These are phyloP conservation scores for Diplolepis rosae DNA, from an alignment of 2,888 invertebrate species.

Conservation along the genomic window DNA sequence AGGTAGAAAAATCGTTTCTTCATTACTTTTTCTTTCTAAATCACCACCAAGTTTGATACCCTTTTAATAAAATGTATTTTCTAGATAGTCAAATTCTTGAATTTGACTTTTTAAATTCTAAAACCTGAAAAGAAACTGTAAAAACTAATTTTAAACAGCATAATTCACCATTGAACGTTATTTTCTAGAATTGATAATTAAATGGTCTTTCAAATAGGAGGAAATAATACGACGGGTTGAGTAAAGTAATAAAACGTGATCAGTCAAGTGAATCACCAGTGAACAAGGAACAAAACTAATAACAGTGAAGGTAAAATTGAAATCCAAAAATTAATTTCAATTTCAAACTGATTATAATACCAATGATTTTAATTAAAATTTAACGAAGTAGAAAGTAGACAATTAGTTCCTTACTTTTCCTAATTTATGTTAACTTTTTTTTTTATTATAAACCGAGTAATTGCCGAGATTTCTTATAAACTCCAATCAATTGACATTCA, in stretches of 20 bases:
- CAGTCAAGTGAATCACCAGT: background rate
- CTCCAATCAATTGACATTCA: too few relatives aligned
- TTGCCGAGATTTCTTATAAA: background rate
- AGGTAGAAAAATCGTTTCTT: too few relatives aligned
- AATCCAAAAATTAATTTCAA: background rate
- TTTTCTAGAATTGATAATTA: background rate
- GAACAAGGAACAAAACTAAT: conserved; percentile 1
- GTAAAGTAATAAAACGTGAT: conserved; percentile 6
- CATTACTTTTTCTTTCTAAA: too few relatives aligned
- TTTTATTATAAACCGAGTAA: background rate
- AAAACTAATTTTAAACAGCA: too few relatives aligned
- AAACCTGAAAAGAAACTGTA: too few relatives aligned
- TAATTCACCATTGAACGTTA: background rate
- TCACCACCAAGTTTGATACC: too few relatives aligned
- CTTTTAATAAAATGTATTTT: too few relatives aligned
- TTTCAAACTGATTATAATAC: background rate
- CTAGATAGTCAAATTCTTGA: too few relatives aligned
- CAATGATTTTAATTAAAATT: background rate
- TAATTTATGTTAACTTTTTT: background rate
- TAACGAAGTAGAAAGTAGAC: background rate
- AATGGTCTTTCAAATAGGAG: background rate
- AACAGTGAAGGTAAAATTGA: background rate
- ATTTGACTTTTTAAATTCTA: too few relatives aligned
- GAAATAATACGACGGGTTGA: background rate
- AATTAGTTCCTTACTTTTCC: background rate